A percentile compares a stretch with the other conserved stretches of the same genome.
These are phyloP conservation scores for Aphaenogaster floridana DNA, from an alignment of 1,140 invertebrate species.

Conservation along the genomic window DNA sequence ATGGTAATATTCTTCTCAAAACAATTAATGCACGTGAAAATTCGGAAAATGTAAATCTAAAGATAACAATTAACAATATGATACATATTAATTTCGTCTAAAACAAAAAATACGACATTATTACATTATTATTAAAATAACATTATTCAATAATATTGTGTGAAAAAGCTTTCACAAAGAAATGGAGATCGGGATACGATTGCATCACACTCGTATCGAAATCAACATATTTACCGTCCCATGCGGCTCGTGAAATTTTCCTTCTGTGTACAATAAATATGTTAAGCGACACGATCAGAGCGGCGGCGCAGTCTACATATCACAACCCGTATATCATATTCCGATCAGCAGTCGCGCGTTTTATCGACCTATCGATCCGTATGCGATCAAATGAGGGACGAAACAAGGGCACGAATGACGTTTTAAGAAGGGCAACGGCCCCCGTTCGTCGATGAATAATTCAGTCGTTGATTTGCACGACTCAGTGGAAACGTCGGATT, in stretches of 20 bases:
- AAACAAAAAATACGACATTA: background rate
- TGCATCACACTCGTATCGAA: background rate
- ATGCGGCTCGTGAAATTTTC: slow-evolving; percentile 5
- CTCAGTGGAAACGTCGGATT: slow-evolving; percentile 67
- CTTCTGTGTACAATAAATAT: background rate
- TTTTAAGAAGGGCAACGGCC: slow-evolving; percentile 29
- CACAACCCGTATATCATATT: background rate
- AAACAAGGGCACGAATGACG: slow-evolving; percentile 51
- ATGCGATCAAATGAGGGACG: background rate
- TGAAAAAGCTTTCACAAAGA: background rate
- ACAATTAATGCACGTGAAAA: background rate
- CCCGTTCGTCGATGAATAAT: slow-evolving; percentile 77
- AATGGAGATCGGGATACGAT: background rate
- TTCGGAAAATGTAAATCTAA: background rate
- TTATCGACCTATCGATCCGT: slow-evolving; percentile 16
- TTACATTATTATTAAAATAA: background rate
- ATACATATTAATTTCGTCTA: background rate
- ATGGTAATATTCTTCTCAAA: background rate
- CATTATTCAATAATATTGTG: background rate
- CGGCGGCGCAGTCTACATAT: background rate
- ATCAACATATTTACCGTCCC: background rate
- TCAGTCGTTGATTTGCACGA: slow-evolving; percentile 77
- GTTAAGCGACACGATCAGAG: background rate
- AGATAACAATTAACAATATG: background rate
- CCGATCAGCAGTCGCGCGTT: background rate